Conservation (phyloP, 2,888 invertebrate species). For the Oxycera nigricornis region DNA sequence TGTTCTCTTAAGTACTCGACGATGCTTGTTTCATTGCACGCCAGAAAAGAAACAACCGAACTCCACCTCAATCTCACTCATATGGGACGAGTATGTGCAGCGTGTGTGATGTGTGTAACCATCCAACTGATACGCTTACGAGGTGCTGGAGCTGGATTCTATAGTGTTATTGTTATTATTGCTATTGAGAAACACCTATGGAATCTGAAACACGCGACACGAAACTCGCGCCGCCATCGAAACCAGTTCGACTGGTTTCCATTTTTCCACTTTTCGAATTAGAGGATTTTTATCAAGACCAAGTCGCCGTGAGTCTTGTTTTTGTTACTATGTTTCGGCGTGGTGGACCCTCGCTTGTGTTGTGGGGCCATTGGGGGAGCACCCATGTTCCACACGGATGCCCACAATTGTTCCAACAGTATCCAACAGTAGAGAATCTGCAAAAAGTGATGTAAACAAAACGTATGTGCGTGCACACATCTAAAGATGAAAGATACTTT, state of each 20-base stretch:
- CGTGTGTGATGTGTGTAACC: background rate
- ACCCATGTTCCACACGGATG: background rate
- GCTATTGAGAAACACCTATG: background rate
- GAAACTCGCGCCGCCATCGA: background rate
- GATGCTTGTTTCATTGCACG: too few species aligned
- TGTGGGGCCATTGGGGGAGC: background rate
- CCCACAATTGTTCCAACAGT: background rate
- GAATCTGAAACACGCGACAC: background rate
- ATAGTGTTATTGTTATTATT: background rate
- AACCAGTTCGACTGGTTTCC: slow-evolving; percentile 6
- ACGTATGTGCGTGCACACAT: background rate
- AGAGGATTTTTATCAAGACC: background rate
- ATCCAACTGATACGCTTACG: background rate
- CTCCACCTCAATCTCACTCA: too few species aligned
- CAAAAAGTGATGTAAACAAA: background rate
- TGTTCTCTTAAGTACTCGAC: too few species aligned
- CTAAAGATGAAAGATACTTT: background rate
- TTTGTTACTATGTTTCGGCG: background rate
- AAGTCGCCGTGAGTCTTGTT: background rate
- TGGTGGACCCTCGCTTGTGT: too few species aligned
- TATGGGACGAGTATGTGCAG: too few species aligned
- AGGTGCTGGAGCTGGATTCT: background rate
- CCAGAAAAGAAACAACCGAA: too few species aligned
- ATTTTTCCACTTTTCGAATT: background rate
- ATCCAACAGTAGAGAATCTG: background rate